These are phyloP conservation scores for Spheniscus mendiculus DNA, from an alignment of 2,113 vertebrate genomes.

Conservation along the genomic window DNA sequence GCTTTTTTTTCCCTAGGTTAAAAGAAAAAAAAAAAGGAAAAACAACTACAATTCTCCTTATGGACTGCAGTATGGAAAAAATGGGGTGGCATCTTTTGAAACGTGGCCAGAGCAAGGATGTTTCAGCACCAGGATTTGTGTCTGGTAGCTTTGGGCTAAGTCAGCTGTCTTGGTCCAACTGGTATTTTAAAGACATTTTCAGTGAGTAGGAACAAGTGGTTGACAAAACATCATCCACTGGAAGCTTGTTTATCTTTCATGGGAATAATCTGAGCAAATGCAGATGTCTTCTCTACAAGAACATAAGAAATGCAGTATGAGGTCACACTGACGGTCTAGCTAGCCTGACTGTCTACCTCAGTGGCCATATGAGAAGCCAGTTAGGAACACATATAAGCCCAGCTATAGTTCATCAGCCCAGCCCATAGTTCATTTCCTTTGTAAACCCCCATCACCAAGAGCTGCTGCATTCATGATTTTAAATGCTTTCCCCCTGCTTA, in stretches of 20 bases:
- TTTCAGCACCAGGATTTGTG: neutral
- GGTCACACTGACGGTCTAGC: neutral
- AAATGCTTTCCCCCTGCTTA: neutral
- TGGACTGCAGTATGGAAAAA: neutral
- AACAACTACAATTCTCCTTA: neutral
- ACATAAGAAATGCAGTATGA: neutral
- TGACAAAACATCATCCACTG: neutral
- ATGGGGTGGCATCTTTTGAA: neutral
- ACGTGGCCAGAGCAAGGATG: neutral
- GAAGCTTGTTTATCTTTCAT: neutral
- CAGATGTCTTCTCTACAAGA: neutral
- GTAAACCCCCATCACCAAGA: neutral
- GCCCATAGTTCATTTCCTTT: neutral
- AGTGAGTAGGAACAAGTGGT: neutral
- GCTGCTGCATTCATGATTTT: neutral
- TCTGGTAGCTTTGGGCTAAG: neutral
- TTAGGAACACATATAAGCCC: neutral
- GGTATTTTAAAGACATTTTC: neutral
- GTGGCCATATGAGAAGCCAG: neutral
- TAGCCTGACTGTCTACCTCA: neutral
- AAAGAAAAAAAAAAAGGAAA: neutral
- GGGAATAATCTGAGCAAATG: neutral
- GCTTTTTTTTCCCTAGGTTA: accelerated
- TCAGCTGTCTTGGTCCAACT: neutral
- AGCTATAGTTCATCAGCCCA: neutral